phyloP scores from a whole-genome alignment of 64 coral and sea anemone genomes.

The Hydrozoanthus tunicans region DNA sequence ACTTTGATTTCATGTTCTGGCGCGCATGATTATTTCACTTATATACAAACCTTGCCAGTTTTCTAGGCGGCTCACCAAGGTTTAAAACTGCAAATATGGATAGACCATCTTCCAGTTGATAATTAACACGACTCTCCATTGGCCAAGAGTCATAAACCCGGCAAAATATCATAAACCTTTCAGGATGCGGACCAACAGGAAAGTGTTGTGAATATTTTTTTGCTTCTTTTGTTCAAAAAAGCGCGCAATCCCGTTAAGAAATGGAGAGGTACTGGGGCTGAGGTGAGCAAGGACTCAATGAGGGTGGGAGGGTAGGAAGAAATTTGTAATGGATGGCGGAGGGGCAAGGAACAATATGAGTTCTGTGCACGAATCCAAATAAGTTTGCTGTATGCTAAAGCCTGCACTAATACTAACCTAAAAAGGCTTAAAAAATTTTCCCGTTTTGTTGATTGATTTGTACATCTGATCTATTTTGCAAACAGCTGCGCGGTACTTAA shows the following conservation, averaged over 20 bases:
- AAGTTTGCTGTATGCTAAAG: too few relatives aligned
- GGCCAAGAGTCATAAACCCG: conserved; percentile 23
- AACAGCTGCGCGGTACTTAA: neutral
- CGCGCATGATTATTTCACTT: neutral
- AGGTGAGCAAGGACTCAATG: neutral
- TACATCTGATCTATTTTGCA: neutral
- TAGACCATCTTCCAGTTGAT: neutral
- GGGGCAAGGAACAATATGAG: neutral
- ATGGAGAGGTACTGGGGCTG: neutral
- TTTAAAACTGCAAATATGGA: conserved; percentile 51
- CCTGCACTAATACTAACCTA: too few relatives aligned
- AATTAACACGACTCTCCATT: conserved; percentile 41
- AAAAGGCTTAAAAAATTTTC: too few relatives aligned
- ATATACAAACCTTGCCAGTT: conserved; percentile 38
- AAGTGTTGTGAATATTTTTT: neutral
- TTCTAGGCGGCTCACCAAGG: conserved; percentile 47
- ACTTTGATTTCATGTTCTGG: neutral
- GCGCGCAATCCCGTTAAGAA: conserved; percentile 3
- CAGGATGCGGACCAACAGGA: neutral
- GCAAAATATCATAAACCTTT: conserved; percentile 26
- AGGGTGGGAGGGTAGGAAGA: too few relatives aligned
- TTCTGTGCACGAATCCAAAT: neutral
- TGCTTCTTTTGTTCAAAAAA: neutral
- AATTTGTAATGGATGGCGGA: too few relatives aligned
- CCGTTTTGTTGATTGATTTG: neutral